A percentile compares a stretch with the other conserved stretches of the same genome.
Conservation (phyloP, 2,888 invertebrate genomes). For the Apotomis turbidana region DNA sequence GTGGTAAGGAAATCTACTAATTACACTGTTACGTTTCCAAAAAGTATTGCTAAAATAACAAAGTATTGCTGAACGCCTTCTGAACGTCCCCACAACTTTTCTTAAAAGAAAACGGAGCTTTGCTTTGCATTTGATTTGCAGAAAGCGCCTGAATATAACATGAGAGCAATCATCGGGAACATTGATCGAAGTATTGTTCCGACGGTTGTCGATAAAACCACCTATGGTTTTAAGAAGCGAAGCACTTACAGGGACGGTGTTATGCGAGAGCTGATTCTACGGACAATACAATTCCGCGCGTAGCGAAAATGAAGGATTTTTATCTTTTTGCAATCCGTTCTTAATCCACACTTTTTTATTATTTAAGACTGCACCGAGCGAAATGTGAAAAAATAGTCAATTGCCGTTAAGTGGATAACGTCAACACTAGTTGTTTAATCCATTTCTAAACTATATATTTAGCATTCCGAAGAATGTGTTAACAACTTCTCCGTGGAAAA, state of each 20-base stretch:
- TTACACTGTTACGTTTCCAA: too few relatives aligned
- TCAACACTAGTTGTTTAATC: too few relatives aligned
- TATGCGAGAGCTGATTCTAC: constrained; percentile 48
- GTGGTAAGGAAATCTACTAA: too few relatives aligned
- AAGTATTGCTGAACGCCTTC: background rate
- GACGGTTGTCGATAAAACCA: constrained; percentile 74
- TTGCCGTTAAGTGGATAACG: too few relatives aligned
- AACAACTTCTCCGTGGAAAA: too few relatives aligned
- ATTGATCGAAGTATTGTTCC: constrained; percentile 57
- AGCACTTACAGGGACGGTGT: constrained; percentile 69
- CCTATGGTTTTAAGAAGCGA: constrained; percentile 79
- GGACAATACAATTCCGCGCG: background rate
- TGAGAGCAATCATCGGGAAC: constrained; percentile 60
- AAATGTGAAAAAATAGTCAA: too few relatives aligned
- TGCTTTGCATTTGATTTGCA: constrained; percentile 38
- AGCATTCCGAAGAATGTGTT: too few relatives aligned
- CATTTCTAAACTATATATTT: too few relatives aligned
- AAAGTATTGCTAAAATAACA: background rate
- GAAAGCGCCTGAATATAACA: constrained; percentile 52
- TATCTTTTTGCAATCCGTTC: too few relatives aligned
- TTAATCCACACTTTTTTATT: too few relatives aligned
- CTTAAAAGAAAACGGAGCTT: constrained; percentile 14
- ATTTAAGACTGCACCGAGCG: too few relatives aligned
- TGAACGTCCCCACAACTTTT: constrained; percentile 8
- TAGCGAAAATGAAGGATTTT: too few relatives aligned